Conservation (phyloP, 2,797 vertebrate genomes). For the Phoxinus dragarum region DNA sequence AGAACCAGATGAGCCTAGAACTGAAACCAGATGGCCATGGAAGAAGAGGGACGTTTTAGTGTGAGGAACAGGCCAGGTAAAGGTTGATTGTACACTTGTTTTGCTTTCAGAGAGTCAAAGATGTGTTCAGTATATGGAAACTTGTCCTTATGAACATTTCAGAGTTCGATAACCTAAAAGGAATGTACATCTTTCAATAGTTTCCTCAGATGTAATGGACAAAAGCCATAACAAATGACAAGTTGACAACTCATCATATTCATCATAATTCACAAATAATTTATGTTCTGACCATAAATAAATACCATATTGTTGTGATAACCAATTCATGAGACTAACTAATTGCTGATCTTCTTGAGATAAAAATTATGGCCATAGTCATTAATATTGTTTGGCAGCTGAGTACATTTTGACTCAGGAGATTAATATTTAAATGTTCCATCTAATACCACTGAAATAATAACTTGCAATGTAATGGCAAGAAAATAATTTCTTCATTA, state of each 20-base stretch:
- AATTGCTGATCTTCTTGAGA: constrained; percentile 25
- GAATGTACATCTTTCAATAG: not conserved
- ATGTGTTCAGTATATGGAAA: not conserved
- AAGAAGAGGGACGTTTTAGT: constrained; percentile 55
- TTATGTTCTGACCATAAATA: constrained; percentile 1
- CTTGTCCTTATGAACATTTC: not conserved
- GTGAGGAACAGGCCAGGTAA: constrained; percentile 72
- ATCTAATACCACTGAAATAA: constrained; percentile 19
- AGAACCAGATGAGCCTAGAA: constrained; percentile 85
- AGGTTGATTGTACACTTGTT: constrained; percentile 67
- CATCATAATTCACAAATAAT: not conserved
- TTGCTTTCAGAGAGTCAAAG: constrained; percentile 38
- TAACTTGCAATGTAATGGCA: not conserved
- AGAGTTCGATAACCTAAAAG: not conserved
- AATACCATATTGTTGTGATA: not conserved
- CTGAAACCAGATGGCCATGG: constrained; percentile 82
- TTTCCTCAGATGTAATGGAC: not conserved
- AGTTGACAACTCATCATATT: not conserved
- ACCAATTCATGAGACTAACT: constrained; percentile 7
- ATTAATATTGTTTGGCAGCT: constrained; percentile 5
- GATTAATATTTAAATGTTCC: constrained; percentile 10
- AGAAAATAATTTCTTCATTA: not conserved
- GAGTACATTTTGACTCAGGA: constrained; percentile 5
- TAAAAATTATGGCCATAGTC: not conserved
- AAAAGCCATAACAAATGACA: not conserved